Conservation (phyloP, 2,888 invertebrate species). For the Mimas tiliae region DNA sequence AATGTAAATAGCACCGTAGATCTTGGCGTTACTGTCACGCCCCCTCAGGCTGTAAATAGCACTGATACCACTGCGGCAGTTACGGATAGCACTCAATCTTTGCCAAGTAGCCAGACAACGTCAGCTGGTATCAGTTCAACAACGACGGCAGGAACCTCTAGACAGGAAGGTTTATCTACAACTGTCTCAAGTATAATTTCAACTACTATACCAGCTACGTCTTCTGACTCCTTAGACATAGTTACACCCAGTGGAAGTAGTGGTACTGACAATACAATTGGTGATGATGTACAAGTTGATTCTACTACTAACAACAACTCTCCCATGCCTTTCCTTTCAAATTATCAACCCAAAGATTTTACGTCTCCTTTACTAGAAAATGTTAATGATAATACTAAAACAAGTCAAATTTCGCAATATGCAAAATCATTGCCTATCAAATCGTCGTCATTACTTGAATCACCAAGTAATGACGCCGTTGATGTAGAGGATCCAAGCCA, state of each 20-base stretch:
- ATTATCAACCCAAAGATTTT: conserved; percentile 62
- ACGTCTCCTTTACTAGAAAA: conserved; percentile 34
- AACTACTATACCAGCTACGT: conserved; percentile 43
- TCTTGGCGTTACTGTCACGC: conserved; percentile 47
- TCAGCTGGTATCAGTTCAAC: conserved; percentile 38
- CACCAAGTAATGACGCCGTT: conserved; percentile 47
- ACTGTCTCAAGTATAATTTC: conserved; percentile 36
- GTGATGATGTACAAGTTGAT: conserved; percentile 37
- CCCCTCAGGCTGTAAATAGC: conserved; percentile 65
- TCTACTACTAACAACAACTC: conserved; percentile 58
- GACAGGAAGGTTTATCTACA: conserved; percentile 32
- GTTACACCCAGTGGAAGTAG: conserved; percentile 45
- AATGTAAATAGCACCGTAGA: conserved; percentile 69
- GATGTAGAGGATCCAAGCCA: conserved; percentile 59
- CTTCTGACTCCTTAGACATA: conserved; percentile 51
- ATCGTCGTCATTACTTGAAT: conserved; percentile 39
- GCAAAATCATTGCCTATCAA: conserved; percentile 41
- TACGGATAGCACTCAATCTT: conserved; percentile 49
- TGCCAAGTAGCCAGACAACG: conserved; percentile 56
- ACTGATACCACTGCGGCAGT: conserved; percentile 44
- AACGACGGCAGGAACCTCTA: conserved; percentile 32
- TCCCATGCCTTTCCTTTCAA: conserved; percentile 67
- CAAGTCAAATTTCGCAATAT: conserved; percentile 38
- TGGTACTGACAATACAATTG: conserved; percentile 39
- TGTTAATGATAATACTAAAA: conserved; percentile 39